These are phyloP conservation scores for Sycophila sp. DNA, from an alignment of 1,140 invertebrate species.

Conservation along the genomic window DNA sequence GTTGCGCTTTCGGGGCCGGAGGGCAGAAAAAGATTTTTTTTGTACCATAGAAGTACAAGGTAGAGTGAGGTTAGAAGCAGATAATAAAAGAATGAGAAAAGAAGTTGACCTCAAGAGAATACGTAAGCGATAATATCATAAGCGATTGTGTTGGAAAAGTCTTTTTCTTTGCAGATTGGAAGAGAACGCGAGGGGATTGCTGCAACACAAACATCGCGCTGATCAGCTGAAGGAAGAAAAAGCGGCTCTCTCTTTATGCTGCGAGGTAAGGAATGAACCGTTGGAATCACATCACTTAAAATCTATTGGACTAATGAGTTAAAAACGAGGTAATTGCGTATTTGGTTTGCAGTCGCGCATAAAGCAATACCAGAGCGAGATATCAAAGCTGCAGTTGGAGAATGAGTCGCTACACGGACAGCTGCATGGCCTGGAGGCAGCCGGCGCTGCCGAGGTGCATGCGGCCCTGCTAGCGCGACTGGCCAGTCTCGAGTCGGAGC, in stretches of 20 bases:
- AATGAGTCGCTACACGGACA: conserved; percentile 78
- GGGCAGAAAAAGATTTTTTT: no score
- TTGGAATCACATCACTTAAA: neutral
- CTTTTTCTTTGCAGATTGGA: conserved; percentile 74
- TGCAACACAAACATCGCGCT: conserved; percentile 80
- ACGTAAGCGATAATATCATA: no score
- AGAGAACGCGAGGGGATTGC: conserved; percentile 75
- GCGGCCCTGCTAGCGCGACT: conserved; percentile 70
- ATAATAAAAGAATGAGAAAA: no score
- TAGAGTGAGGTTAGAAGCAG: no score
- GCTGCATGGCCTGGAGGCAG: conserved; percentile 70
- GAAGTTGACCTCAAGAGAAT: no score
- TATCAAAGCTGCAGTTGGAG: conserved; percentile 77
- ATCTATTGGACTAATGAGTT: neutral
- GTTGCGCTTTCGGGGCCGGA: no score
- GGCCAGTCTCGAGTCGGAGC: conserved; percentile 73
- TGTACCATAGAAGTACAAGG: no score
- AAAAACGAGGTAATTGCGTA: neutral
- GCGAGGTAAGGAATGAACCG: conserved; percentile 71
- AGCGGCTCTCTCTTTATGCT: conserved; percentile 75
- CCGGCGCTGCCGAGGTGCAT: conserved; percentile 67
- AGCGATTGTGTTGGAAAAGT: no score
- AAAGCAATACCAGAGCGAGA: conserved; percentile 77
- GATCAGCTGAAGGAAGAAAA: conserved; percentile 85
- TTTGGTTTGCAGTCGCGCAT: conserved; percentile 72